phyloP scores from a whole-genome alignment of 2,888 invertebrate genomes.

The Orthosia gothica region DNA sequence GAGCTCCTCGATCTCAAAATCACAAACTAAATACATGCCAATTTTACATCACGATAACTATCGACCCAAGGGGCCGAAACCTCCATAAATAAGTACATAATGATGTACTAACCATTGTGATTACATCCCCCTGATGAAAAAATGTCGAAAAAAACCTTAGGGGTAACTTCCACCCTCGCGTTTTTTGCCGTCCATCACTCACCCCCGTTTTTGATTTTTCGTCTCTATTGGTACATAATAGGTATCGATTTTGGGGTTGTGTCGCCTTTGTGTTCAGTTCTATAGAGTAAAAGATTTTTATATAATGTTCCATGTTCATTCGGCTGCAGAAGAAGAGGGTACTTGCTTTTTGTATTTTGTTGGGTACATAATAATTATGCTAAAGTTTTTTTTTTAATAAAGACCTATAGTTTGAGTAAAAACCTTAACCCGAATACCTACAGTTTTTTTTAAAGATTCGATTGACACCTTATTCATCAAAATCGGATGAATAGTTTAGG shows the following conservation, averaged over 20 bases:
- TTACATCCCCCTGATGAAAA: slow-evolving; percentile 72
- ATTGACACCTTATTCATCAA: too few relatives aligned
- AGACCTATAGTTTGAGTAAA: too few relatives aligned
- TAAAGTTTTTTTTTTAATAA: neutral
- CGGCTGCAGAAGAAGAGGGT: neutral
- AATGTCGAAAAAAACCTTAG: slow-evolving; percentile 75
- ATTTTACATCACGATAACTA: slow-evolving; percentile 54
- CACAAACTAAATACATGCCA: slow-evolving; percentile 30
- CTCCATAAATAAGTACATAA: slow-evolving; percentile 83
- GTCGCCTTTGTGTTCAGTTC: slow-evolving; percentile 48
- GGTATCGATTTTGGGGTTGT: slow-evolving; percentile 82
- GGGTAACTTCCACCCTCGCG: slow-evolving; percentile 80
- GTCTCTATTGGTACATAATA: slow-evolving; percentile 85
- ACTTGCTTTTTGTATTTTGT: neutral
- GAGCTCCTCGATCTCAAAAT: slow-evolving; percentile 15
- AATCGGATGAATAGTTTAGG: too few relatives aligned
- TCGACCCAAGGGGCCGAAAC: slow-evolving; percentile 59
- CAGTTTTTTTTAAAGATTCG: too few relatives aligned
- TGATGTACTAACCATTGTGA: slow-evolving; percentile 80
- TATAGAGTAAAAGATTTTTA: slow-evolving; percentile 32
- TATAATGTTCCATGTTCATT: slow-evolving; percentile 1
- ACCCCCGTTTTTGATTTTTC: slow-evolving; percentile 81
- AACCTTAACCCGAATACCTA: too few relatives aligned
- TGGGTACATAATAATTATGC: neutral
- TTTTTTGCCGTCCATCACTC: slow-evolving; percentile 75